A percentile compares a stretch with the other conserved stretches of the same genome.
Conservation (phyloP, 1,140 invertebrate genomes). For the Euwallacea fornicatus region DNA sequence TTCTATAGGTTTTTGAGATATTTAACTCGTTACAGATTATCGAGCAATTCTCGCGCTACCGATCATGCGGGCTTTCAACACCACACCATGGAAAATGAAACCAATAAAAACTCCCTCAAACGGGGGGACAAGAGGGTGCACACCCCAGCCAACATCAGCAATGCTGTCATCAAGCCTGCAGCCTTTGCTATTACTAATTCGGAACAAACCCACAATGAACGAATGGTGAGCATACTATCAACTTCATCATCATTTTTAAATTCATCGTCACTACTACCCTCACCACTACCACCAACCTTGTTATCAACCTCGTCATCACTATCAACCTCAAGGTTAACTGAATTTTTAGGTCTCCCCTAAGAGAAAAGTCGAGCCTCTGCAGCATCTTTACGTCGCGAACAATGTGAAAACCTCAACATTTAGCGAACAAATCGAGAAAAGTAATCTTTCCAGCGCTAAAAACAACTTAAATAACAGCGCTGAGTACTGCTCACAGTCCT, state of each 20-base stretch:
- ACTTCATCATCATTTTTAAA: too few relatives aligned
- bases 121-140: conserved; percentile 45
- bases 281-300: too few relatives aligned
- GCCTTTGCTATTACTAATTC: conserved; percentile 28
- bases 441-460: conserved; percentile 50
- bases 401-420: conserved; percentile 55
- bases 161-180: conserved; percentile 24
- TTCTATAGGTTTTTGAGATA: background rate
- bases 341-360: conserved; percentile 44
- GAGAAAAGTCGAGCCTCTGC: conserved; percentile 50
- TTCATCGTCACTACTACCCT: too few relatives aligned
- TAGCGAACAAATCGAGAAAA: conserved; percentile 53
- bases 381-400: conserved; percentile 50
- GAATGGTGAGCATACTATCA: conserved; percentile 40
- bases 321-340: background rate
- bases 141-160: conserved; percentile 48
- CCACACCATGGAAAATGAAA: conserved; percentile 25
- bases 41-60: conserved; percentile 51
- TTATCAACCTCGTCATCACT: too few relatives aligned
- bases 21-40: conserved; percentile 49
- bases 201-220: conserved; percentile 42
- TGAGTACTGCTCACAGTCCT: conserved; percentile 50
- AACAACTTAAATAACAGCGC: conserved; percentile 50
- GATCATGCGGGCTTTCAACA: conserved; percentile 47
- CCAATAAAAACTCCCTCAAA: conserved; percentile 30